Base-by-base conservation (phyloP, 2,113 vertebrate species). In the Antechinus flavipes region DNA sequence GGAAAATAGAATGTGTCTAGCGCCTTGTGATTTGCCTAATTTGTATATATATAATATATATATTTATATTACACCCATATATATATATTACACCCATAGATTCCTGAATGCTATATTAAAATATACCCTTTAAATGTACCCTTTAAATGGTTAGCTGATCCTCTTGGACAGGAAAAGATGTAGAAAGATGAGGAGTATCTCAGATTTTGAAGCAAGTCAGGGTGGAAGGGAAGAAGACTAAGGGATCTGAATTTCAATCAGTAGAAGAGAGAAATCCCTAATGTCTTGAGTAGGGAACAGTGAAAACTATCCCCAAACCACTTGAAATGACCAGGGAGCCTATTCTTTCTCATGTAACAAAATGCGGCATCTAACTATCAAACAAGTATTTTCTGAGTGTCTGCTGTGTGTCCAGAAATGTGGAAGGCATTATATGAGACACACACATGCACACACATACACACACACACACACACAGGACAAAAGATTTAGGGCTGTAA, bases 1-100 rank as follows among this genome's bases (percentile, higher is more conserved):
- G 30, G 30, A 68, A 68, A 68, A 35, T 68, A 35, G 35, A 27
- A 68, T 68, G 0, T 35, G 95, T 98, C 97, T 95, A 91, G 42
- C 93, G 95, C 92, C 93, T 97, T n/a, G 25, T 35, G 12, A 16
- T 68, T 35, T 35, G 61, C 61, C 30, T 68, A 68, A 68, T 68
- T 68, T n/a, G n/a, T n/a, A n/a, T n/a, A n/a, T n/a, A n/a, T n/a
- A n/a, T n/a, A n/a, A n/a, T n/a, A n/a, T n/a, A n/a, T 68, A 14
- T 68, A 68, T 30, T 25, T 68, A 68, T 68, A 68, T 68, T 68
- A 68, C 30, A 68, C 3, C 11, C 61, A 68, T 68, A 14, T 68
- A 68, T 30, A 55, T 68, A 68, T 68, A 68, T 68, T 68, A 68
- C 30, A 68, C 3, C 11, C 61, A 68, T 35, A 68, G 30, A 68